Percentiles rank a stretch among this genome's conserved stretches.
These are phyloP conservation scores for Diuraphis noxia DNA, from an alignment of 1,140 invertebrate species.

Conservation along the genomic window DNA sequence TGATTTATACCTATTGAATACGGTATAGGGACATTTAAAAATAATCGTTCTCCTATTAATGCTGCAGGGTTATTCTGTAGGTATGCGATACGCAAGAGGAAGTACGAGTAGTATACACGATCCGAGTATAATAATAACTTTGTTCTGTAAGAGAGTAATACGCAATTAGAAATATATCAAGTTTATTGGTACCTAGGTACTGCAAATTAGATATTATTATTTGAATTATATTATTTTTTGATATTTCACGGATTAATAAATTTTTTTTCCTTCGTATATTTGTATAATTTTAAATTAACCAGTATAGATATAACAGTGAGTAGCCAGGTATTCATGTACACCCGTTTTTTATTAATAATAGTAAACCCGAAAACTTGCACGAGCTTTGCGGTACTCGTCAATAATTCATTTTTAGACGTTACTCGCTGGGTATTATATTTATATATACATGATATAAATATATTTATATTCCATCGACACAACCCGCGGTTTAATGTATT, in stretches of 20 bases:
- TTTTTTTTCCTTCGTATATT: neutral
- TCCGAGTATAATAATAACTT: too few species aligned
- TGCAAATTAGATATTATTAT: too few species aligned
- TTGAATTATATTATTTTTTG: too few species aligned
- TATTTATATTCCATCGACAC: neutral
- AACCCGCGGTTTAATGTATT: neutral
- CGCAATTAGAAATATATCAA: too few species aligned
- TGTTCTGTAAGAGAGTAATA: too few species aligned
- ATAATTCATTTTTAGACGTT: neutral
- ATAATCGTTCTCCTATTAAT: neutral
- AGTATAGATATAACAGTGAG: too few species aligned
- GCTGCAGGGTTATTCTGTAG: neutral
- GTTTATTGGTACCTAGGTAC: too few species aligned
- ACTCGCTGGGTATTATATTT: neutral
- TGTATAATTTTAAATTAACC: neutral
- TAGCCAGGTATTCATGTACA: neutral
- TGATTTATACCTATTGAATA: neutral
- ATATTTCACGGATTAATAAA: too few species aligned
- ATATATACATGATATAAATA: neutral
- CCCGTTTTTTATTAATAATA: neutral
- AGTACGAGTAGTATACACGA: neutral
- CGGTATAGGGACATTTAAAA: neutral
- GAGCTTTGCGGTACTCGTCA: neutral
- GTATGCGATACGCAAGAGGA: neutral
- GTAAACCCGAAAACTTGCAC: neutral